Evolutionary conservation across 2,113 vertebrate genomes (phyloP).

Genomic region (Perca fluviatilis): DNA sequence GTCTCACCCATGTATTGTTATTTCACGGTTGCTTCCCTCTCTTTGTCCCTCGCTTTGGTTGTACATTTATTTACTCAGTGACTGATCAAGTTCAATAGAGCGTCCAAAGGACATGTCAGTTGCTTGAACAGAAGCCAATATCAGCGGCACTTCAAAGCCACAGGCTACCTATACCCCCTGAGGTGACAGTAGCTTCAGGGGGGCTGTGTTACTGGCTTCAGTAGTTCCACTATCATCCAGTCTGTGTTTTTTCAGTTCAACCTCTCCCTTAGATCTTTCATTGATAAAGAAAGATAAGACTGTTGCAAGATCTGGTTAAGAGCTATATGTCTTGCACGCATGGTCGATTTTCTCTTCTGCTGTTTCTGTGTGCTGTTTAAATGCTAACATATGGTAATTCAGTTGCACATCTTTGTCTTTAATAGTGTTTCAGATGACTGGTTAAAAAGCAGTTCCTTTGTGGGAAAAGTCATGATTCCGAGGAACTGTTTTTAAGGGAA

Average conservation of each 20-base stretch:
- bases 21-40: constrained; percentile 45
- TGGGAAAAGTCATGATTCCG: constrained; percentile 16
- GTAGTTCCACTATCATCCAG: constrained; percentile 60
- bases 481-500: constrained; percentile 13
- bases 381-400: constrained; percentile 38
- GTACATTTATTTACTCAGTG: constrained; percentile 75
- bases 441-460: constrained; percentile 16
- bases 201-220: constrained; percentile 50
- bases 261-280: constrained; percentile 66
- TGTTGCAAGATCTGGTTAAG: constrained; percentile 28
- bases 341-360: constrained; percentile 38
- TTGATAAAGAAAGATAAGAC: constrained; percentile 64
- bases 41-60: constrained; percentile 66
- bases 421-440: constrained; percentile 41
- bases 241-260: constrained; percentile 40
- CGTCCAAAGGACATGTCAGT: constrained; percentile 72
- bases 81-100: constrained; percentile 79
- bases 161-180: constrained; percentile 49
- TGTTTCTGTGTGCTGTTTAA: constrained; percentile 44
- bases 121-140: constrained; percentile 74
- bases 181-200: constrained; percentile 65
- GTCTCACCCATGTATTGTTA: constrained; percentile 34
- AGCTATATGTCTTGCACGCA: constrained; percentile 54
- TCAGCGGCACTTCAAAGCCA: constrained; percentile 74
- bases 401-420: constrained; percentile 53